Conservation (phyloP, 2,888 invertebrate genomes). For the Metallyticus violacea region DNA sequence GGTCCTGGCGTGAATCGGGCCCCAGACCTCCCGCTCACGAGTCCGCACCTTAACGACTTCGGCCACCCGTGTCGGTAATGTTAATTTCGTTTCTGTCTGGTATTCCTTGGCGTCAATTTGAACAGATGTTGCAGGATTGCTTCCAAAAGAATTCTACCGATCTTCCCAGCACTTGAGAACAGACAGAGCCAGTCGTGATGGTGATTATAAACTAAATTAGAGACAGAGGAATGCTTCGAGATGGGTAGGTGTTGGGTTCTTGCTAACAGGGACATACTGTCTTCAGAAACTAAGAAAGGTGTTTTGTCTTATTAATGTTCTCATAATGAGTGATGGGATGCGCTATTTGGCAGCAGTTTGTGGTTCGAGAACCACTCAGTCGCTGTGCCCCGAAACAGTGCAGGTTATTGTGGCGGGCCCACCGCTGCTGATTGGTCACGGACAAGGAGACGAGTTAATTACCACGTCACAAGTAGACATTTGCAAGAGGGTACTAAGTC, state of each 20-base stretch:
- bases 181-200: not conserved
- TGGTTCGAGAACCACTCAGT: not conserved
- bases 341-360: not conserved
- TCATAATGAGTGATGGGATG: not conserved
- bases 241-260: not conserved
- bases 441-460: slow-evolving; percentile 6
- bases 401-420: not conserved
- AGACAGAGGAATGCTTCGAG: not conserved
- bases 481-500: not conserved
- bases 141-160: too few species aligned
- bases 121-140: too few species aligned
- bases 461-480: not conserved
- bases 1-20: too few species aligned
- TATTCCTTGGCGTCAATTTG: too few species aligned
- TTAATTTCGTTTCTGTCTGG: too few species aligned
- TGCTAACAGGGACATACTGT: not conserved
- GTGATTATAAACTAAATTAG: not conserved
- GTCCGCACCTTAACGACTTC: too few species aligned
- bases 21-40: too few species aligned
- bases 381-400: too few species aligned
- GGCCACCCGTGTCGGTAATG: too few species aligned
- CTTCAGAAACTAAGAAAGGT: not conserved
- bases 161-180: too few species aligned
- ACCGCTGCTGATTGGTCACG: slow-evolving; percentile 8
- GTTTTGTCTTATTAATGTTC: not conserved